Evolutionary conservation across 2,888 invertebrate species (phyloP).

Genomic region (Tiliacea aurago): DNA sequence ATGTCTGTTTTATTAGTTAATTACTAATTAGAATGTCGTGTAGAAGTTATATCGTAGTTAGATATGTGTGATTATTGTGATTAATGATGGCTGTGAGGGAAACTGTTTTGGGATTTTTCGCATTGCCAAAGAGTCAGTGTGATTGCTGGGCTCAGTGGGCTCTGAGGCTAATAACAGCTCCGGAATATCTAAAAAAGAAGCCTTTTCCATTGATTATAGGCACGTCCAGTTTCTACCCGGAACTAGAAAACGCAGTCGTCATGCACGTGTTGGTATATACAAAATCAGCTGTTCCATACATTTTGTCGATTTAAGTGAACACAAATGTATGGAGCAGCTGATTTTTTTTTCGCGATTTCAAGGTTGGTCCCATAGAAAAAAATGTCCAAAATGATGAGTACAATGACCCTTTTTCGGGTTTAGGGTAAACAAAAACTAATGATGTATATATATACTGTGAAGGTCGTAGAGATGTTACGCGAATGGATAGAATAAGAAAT

Average conservation of each 20-base stretch:
- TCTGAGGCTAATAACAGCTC: too few species aligned
- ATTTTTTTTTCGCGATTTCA: too few species aligned
- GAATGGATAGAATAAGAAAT: background rate
- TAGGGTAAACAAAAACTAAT: too few species aligned
- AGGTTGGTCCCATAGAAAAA: too few species aligned
- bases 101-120: background rate
- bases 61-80: constrained; percentile 25
- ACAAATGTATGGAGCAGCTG: too few species aligned
- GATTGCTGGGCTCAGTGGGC: background rate
- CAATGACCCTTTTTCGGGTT: too few species aligned
- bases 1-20: constrained; percentile 42
- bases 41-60: background rate
- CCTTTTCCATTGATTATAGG: background rate
- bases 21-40: constrained; percentile 45
- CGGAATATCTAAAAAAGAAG: background rate
- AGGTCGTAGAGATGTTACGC: background rate
- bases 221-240: background rate
- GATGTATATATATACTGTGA: too few species aligned
- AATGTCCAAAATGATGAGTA: too few species aligned
- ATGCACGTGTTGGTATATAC: too few species aligned
- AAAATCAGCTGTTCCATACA: too few species aligned
- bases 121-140: background rate
- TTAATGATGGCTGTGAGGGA: background rate
- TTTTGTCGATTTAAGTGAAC: too few species aligned
- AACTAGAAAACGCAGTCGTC: background rate